phyloP scores from a whole-genome alignment of 2,797 vertebrate species.

The Danio jaintianensis region DNA sequence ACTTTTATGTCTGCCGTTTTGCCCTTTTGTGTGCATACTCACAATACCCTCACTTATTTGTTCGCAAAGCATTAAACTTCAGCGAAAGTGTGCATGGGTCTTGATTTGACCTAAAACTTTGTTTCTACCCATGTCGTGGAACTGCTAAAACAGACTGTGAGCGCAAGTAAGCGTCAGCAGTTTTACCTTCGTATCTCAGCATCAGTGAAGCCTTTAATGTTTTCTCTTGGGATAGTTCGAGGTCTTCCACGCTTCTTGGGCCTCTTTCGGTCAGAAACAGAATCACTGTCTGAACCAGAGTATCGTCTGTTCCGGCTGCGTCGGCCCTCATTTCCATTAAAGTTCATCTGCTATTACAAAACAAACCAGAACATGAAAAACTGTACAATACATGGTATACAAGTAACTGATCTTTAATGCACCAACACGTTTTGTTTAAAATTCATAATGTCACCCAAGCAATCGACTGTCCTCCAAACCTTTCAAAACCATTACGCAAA shows the following conservation, averaged over 20 bases:
- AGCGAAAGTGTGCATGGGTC: too few species aligned
- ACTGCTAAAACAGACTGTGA: too few species aligned
- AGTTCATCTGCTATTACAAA: constrained; percentile 83
- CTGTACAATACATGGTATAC: not conserved
- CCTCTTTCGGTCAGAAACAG: constrained; percentile 89
- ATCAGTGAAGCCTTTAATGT: constrained; percentile 98
- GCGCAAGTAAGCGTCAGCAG: not conserved
- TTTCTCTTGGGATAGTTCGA: constrained; percentile 95
- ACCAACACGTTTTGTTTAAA: not conserved
- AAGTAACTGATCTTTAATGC: too few species aligned
- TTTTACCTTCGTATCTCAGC: constrained; percentile 94
- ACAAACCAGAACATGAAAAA: not conserved
- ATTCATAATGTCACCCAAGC: not conserved
- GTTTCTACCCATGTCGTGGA: too few species aligned
- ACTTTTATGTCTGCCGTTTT: too few species aligned
- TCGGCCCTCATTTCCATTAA: constrained; percentile 89
- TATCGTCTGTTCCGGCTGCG: constrained; percentile 91
- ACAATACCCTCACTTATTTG: too few species aligned
- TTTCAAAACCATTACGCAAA: not conserved
- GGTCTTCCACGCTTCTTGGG: constrained; percentile 97
- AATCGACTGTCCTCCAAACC: too few species aligned
- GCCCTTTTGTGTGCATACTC: too few species aligned
- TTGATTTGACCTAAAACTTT: too few species aligned
- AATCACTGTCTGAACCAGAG: constrained; percentile 96
- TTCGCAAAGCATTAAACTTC: too few species aligned